Percentiles rank a stretch among this genome's conserved stretches.
Evolutionary conservation across 2,113 vertebrate genomes (phyloP).

Genomic region (Morone saxatilis): DNA sequence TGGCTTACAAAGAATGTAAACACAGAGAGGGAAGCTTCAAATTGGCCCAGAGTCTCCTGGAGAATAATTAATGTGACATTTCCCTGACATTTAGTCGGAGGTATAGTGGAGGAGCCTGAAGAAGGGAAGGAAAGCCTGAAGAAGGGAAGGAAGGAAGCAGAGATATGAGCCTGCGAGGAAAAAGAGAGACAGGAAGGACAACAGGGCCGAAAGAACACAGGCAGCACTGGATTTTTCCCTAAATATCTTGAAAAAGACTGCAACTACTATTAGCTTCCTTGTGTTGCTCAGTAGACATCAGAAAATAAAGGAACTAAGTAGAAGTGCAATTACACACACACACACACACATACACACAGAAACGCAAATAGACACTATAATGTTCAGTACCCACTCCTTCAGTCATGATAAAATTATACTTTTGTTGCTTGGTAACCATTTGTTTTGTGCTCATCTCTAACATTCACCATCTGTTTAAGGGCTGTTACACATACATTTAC

Average conservation of each 20-base stretch:
- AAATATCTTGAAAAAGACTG: slow-evolving; percentile 39
- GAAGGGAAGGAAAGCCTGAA: slow-evolving; percentile 67
- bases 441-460: slow-evolving; percentile 64
- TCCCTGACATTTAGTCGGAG: slow-evolving; percentile 86
- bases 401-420: slow-evolving; percentile 63
- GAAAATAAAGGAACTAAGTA: slow-evolving; percentile 50
- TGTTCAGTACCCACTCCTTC: slow-evolving; percentile 59
- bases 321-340: slow-evolving; percentile 4
- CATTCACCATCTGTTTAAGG: slow-evolving; percentile 66
- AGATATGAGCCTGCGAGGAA: slow-evolving; percentile 51
- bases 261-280: slow-evolving; percentile 17
- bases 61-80: slow-evolving; percentile 89
- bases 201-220: slow-evolving; percentile 26
- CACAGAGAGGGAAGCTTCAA: slow-evolving; percentile 63
- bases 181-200: slow-evolving; percentile 48
- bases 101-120: slow-evolving; percentile 75
- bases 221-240: slow-evolving; percentile 22
- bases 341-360: slow-evolving; percentile 36
- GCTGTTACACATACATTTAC: slow-evolving; percentile 52
- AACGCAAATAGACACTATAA: slow-evolving; percentile 62
- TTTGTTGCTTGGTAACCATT: slow-evolving; percentile 77
- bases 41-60: slow-evolving; percentile 76
- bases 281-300: slow-evolving; percentile 34
- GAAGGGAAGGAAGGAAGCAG: slow-evolving; percentile 56
- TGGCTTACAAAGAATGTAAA: slow-evolving; percentile 67